Percentiles rank a stretch among this genome's conserved stretches.
phyloP scores from a whole-genome alignment of 2,113 vertebrate species.

The Poeciliopsis turrubarensis region DNA sequence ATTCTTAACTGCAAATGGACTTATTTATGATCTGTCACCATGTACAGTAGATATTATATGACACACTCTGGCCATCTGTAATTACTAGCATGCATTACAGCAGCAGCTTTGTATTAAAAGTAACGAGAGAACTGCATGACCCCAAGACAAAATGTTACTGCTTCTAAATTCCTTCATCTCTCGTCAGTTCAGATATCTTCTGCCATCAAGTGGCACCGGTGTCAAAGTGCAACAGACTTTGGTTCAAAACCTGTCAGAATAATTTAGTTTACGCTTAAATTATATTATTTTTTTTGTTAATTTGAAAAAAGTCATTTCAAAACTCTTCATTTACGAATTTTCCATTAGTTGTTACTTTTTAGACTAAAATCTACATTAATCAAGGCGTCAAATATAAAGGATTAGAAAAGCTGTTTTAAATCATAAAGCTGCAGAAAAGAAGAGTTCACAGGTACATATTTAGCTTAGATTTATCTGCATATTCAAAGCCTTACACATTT shows the following conservation, averaged over 20 bases:
- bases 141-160: neutral
- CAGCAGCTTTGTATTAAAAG: neutral
- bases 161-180: neutral
- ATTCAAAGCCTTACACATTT: neutral
- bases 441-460: neutral
- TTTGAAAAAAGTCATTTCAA: neutral
- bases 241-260: neutral
- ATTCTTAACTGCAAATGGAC: neutral
- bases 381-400: neutral
- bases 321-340: neutral
- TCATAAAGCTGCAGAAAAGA: neutral
- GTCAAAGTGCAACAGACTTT: constrained; percentile 2
- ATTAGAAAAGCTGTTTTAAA: neutral
- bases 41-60: neutral
- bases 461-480: neutral
- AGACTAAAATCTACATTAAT: neutral
- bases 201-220: constrained; percentile 42
- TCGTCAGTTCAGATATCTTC: neutral
- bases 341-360: too few species aligned
- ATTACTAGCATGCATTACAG: neutral
- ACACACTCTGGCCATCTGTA: neutral
- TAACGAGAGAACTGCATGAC: neutral
- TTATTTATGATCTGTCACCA: neutral
- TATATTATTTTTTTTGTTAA: neutral
- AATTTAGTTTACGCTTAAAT: neutral